Evolutionary conservation across 2,888 invertebrate genomes (phyloP).

Genomic region (Drosophila paramelanica): DNA sequence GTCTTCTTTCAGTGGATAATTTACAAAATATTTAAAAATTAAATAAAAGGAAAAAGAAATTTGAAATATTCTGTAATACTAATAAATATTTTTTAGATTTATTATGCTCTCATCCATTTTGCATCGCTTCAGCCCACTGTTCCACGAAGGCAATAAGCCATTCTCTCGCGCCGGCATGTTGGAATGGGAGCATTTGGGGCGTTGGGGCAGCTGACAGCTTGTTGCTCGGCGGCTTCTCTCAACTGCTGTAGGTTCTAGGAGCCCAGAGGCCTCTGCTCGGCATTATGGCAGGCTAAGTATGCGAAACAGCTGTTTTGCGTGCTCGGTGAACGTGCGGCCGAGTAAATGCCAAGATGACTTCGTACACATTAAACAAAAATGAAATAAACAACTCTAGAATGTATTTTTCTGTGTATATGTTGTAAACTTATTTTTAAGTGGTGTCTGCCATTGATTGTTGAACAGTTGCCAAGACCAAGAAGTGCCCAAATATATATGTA

Average conservation of each 20-base stretch:
- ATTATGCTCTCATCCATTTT: too few relatives aligned
- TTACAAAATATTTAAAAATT: too few relatives aligned
- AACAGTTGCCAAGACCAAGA: slow-evolving; percentile 56
- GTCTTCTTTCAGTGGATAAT: too few relatives aligned
- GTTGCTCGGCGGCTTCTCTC: slow-evolving; percentile 43
- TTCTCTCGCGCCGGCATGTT: slow-evolving; percentile 22
- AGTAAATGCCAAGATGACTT: slow-evolving; percentile 27
- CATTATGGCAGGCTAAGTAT: slow-evolving; percentile 25
- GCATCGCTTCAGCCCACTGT: slow-evolving; percentile 28
- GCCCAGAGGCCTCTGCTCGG: slow-evolving; percentile 22
- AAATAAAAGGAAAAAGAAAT: too few relatives aligned
- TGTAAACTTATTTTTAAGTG: slow-evolving; percentile 52
- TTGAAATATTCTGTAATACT: too few relatives aligned
- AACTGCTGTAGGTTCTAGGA: slow-evolving; percentile 32
- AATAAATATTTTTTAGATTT: too few relatives aligned
- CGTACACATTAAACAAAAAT: slow-evolving; percentile 24
- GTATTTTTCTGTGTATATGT: slow-evolving; percentile 39
- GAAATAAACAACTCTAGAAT: slow-evolving; percentile 48
- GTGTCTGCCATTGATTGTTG: slow-evolving; percentile 42
- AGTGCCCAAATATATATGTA: slow-evolving; percentile 26
- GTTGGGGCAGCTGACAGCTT: slow-evolving; percentile 54
- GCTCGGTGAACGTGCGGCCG: slow-evolving; percentile 18
- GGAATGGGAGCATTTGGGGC: slow-evolving; percentile 13
- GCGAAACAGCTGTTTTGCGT: slow-evolving; percentile 64
- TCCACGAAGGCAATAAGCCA: slow-evolving; percentile 27